Evolutionary conservation across 1,140 invertebrate genomes (phyloP).

Genomic region (Cardiocondyla obscurior): DNA sequence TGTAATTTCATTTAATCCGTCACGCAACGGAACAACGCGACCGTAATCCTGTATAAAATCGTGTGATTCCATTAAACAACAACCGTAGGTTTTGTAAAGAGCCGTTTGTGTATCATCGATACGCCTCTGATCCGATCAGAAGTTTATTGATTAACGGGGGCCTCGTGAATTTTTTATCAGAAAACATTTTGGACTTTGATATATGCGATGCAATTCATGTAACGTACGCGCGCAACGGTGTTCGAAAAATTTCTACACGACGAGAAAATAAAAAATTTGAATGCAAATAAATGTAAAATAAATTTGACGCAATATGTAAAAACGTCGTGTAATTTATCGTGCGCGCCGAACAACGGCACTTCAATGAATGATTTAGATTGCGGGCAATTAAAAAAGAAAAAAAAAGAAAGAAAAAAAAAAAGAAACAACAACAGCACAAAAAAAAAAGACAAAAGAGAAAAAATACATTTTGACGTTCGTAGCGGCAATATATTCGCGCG

Average conservation of each 20-base stretch:
- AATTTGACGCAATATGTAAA: slow-evolving; percentile 57
- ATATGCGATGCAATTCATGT: slow-evolving; percentile 32
- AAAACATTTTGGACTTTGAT: slow-evolving; percentile 23
- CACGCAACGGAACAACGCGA: neutral
- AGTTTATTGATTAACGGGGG: slow-evolving; percentile 22
- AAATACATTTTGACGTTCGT: slow-evolving; percentile 6
- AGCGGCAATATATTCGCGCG: neutral
- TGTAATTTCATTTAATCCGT: slow-evolving; percentile 14
- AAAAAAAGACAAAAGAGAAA: neutral
- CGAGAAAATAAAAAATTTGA: slow-evolving; percentile 42
- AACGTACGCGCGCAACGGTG: slow-evolving; percentile 17
- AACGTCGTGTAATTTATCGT: slow-evolving; percentile 42
- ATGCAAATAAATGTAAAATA: slow-evolving; percentile 51
- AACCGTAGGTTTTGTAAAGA: neutral
- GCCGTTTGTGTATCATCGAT: neutral
- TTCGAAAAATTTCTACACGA: slow-evolving; percentile 30
- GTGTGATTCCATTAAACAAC: neutral
- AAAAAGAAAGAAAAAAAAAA: neutral
- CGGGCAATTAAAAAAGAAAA: slow-evolving; percentile 23
- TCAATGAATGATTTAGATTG: slow-evolving; percentile 52
- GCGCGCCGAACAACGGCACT: slow-evolving; percentile 19
- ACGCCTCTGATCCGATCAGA: neutral
- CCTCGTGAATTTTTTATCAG: slow-evolving; percentile 25
- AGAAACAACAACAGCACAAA: too few relatives aligned
- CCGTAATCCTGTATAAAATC: neutral